Evolutionary conservation across 2,797 vertebrate species (phyloP), one percentile per base, ranked within the genome.

Genomic region (Gymnoscopelus braueri): DNA sequence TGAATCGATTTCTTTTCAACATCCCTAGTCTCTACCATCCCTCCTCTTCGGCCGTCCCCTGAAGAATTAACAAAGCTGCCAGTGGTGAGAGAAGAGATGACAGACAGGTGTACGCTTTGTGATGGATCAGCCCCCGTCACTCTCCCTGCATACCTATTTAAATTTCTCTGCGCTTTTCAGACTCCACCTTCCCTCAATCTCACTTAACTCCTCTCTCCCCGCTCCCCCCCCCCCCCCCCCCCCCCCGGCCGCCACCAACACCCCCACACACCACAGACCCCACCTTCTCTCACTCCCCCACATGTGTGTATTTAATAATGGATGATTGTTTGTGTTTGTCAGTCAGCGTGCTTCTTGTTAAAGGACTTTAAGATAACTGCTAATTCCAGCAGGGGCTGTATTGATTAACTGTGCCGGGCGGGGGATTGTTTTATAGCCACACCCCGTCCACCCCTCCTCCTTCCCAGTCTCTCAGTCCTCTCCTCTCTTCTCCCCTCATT

Each of bases 361-460:
- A 91, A 91, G 88, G 76, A 63, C 85, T 92, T 90, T 87, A 89
- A 93, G 92, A 93, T 94, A 92, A 91, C 90, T 86, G 90, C 87
- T 93, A 93, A 93, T 93, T 93, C 90, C 87, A 84, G 80, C 81
- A 75, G 39, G 76, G 82, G 71, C 63, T 63, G 68, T 92, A 93
- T 94, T 81, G 92, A 93, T 94, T 89, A 84, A 80, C 81, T 39
- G 68, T 61, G 75, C 79, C 63, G 72, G 84, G 72, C 80, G 81
- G 55, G 39, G 74, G 85, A 83, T 89, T 90, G 88, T 90, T 93
- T 93, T 92, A 93, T 91, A 69, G 89, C 75, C 13, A 5, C 56
- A 10, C 48, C 71, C 69, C 51, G 55, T 49, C 35, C 64, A 47
- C 56, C 65, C 63, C 60, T 68, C 50, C 24, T n/a, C 29, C 48